Percentiles rank a stretch among this genome's conserved stretches.
Evolutionary conservation across 2,797 vertebrate species (phyloP).

Genomic region (Capromys pilorides): DNA sequence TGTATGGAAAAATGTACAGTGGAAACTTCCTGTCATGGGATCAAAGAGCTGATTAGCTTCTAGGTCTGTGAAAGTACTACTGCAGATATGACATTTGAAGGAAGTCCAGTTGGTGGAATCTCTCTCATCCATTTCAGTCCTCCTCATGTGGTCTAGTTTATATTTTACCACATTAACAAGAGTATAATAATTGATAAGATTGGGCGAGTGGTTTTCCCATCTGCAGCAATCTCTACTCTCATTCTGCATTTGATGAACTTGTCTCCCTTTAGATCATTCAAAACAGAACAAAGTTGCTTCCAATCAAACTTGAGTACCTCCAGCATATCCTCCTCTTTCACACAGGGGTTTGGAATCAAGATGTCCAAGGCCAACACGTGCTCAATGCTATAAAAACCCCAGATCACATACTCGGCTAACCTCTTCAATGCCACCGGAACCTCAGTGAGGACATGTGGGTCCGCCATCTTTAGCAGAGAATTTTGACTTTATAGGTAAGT

Average conservation of each 20-base stretch:
- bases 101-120: constrained; percentile 98
- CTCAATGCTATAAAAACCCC: constrained; percentile 97
- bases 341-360: constrained; percentile 96
- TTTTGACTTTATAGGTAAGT: constrained; percentile 76
- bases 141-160: constrained; percentile 98
- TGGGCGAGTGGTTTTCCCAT: constrained; percentile 97
- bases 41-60: constrained; percentile 99
- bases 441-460: constrained; percentile 95
- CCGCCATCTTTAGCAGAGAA: constrained; percentile 90
- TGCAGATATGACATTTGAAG: constrained; percentile 96
- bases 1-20: constrained; percentile 96
- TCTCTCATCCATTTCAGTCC: constrained; percentile 98
- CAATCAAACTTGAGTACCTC: constrained; percentile 98
- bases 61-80: constrained; percentile 97
- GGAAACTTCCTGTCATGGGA: constrained; percentile 95
- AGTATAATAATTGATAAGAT: constrained; percentile 97
- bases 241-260: constrained; percentile 99
- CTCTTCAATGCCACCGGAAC: constrained; percentile 96
- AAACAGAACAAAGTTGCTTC: constrained; percentile 96
- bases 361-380: constrained; percentile 97
- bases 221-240: constrained; percentile 96
- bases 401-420: constrained; percentile 97
- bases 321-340: constrained; percentile 98
- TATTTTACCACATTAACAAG: constrained; percentile 99
- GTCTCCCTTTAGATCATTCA: constrained; percentile 97